A percentile compares a stretch with the other conserved stretches of the same genome.
Conservation (phyloP, 2,113 vertebrate species). For the Alaudala cheleensis region DNA sequence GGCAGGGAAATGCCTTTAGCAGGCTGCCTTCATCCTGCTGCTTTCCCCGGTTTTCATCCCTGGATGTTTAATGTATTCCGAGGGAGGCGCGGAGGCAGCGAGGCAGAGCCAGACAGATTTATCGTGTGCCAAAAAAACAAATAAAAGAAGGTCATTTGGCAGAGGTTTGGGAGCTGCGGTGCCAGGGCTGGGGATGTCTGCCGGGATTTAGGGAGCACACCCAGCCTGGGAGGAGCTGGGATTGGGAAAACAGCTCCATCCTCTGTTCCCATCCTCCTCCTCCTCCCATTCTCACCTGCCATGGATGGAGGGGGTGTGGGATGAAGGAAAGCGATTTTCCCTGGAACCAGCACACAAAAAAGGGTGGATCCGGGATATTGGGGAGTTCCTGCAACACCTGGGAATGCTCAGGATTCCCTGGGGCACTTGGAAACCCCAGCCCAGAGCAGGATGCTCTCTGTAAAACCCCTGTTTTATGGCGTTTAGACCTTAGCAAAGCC, state of each 20-base stretch:
- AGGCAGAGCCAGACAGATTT: background rate
- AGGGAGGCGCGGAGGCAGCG: background rate
- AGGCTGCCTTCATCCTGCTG: background rate
- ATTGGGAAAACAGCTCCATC: background rate
- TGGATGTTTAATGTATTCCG: background rate
- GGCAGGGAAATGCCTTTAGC: background rate
- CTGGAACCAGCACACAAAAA: no score
- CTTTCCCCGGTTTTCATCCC: background rate
- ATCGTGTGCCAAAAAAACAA: background rate
- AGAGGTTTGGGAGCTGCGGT: background rate
- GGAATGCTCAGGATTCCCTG: background rate
- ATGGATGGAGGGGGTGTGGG: background rate
- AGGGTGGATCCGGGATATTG: rapidly evolving
- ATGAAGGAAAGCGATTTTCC: background rate
- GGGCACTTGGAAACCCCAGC: background rate
- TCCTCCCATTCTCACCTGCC: background rate
- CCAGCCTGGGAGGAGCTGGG: background rate
- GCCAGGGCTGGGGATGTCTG: background rate
- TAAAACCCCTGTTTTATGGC: background rate
- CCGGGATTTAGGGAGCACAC: background rate
- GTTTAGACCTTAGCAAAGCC: background rate
- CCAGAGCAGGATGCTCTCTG: background rate
- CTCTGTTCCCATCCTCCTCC: background rate
- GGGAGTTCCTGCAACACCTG: background rate
- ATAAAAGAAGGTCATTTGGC: background rate